Evolutionary conservation across 2,888 invertebrate species (phyloP).

Genomic region (Bombylius major): DNA sequence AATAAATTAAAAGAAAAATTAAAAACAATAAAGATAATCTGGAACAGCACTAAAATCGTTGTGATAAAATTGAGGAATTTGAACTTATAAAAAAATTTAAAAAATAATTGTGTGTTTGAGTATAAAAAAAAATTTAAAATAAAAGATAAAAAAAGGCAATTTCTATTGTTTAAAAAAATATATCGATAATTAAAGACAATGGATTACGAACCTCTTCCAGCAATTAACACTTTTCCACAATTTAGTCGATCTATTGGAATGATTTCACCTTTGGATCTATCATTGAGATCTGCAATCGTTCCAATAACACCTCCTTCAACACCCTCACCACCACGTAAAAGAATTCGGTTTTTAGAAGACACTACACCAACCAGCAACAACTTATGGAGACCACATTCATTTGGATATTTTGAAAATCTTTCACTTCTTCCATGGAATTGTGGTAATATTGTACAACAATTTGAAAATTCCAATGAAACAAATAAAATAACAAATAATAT

Average conservation of each 20-base stretch:
- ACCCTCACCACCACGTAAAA: slow-evolving; percentile 35
- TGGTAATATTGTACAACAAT: neutral
- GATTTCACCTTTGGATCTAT: slow-evolving; percentile 34
- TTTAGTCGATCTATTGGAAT: slow-evolving; percentile 25
- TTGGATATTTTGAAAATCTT: slow-evolving; percentile 16
- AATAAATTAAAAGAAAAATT: no score
- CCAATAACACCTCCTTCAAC: slow-evolving; percentile 37
- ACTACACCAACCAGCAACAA: slow-evolving; percentile 14
- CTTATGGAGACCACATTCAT: slow-evolving; percentile 31
- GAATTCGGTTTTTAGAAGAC: slow-evolving; percentile 26
- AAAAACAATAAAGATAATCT: no score
- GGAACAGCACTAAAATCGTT: no score
- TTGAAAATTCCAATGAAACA: neutral
- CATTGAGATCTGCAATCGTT: slow-evolving; percentile 27
- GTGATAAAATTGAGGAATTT: no score
- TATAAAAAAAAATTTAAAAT: no score
- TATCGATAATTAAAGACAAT: slow-evolving; percentile 1
- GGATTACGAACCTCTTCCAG: slow-evolving; percentile 29
- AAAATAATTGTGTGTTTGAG: no score
- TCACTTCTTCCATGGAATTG: slow-evolving; percentile 11
- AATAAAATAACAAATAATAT: neutral
- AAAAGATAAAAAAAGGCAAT: no score
- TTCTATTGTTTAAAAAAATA: no score
- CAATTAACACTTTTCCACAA: slow-evolving; percentile 34
- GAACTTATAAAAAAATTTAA: no score